These are phyloP conservation scores for Heteromurus nitidus DNA, from an alignment of 2,888 invertebrate genomes.

Conservation along the genomic window DNA sequence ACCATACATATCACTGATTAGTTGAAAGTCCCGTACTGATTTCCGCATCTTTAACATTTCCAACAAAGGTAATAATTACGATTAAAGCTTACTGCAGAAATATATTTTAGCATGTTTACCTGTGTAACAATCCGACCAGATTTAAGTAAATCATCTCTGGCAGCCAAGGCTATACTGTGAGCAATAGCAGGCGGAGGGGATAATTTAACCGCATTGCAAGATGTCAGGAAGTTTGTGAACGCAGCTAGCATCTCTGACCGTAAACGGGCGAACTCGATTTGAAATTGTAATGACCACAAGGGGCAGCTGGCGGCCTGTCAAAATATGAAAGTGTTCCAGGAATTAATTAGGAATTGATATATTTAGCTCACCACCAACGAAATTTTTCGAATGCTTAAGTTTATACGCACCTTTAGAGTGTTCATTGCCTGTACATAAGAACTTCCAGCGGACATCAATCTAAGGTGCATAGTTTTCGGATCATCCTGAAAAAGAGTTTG, in stretches of 20 bases:
- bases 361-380: too few relatives aligned
- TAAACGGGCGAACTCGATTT: slow-evolving; percentile 85
- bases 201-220: slow-evolving; percentile 86
- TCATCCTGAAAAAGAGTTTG: slow-evolving; percentile 73
- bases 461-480: slow-evolving; percentile 59
- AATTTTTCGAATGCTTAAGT: too few relatives aligned
- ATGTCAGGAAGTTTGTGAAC: slow-evolving; percentile 81
- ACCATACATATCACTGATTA: slow-evolving; percentile 84
- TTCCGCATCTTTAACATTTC: slow-evolving; percentile 80
- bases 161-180: slow-evolving; percentile 83
- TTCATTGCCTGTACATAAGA: slow-evolving; percentile 82
- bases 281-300: slow-evolving; percentile 82
- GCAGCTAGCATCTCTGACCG: slow-evolving; percentile 85
- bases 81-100: neutral
- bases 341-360: neutral
- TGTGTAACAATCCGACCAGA: slow-evolving; percentile 88
- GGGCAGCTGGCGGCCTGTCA: slow-evolving; percentile 83
- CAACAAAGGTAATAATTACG: neutral
- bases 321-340: slow-evolving; percentile 70
- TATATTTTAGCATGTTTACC: slow-evolving; percentile 74
- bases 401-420: slow-evolving; percentile 74
- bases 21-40: slow-evolving; percentile 83
- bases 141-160: slow-evolving; percentile 85
- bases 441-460: slow-evolving; percentile 78
- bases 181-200: slow-evolving; percentile 96